Conservation (phyloP, 1,140 invertebrate species). For the Chelonus insularis region DNA sequence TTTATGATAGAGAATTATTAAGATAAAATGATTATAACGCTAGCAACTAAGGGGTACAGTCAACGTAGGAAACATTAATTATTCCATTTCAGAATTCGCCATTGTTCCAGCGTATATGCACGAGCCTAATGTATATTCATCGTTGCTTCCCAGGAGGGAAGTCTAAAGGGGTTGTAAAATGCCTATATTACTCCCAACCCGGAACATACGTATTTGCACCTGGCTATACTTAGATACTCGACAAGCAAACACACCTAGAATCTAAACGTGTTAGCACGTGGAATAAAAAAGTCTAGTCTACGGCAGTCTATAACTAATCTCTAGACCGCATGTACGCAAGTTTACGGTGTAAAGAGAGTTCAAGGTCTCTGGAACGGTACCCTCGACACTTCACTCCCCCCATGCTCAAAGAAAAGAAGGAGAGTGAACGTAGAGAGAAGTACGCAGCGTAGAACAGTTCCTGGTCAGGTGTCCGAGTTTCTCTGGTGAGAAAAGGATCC, state of each 20-base stretch:
- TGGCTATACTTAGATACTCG: conserved; percentile 1
- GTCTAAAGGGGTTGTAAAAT: conserved; percentile 7
- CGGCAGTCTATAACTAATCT: neutral
- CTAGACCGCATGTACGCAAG: neutral
- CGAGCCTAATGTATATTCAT: conserved; percentile 11
- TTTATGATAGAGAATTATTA: neutral
- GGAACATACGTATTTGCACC: neutral
- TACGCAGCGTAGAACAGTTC: conserved; percentile 23
- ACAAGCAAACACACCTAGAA: neutral
- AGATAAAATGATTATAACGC: neutral
- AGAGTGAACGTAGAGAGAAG: neutral
- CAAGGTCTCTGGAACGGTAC: conserved; percentile 32
- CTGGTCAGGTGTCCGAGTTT: conserved; percentile 37
- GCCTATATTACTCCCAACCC: conserved; percentile 6
- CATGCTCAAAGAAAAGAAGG: conserved; percentile 8
- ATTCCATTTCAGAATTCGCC: conserved; percentile 17
- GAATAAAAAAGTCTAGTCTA: no score
- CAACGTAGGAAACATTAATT: conserved; percentile 20
- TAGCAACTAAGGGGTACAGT: conserved; percentile 12
- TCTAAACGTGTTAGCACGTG: no score
- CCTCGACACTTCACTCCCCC: conserved; percentile 14
- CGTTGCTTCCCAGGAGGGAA: conserved; percentile 8
- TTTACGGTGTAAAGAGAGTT: conserved; percentile 29
- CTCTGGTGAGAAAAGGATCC: conserved; percentile 20
- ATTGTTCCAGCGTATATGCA: conserved; percentile 9